Evolutionary conservation across 2,113 vertebrate genomes (phyloP).

Genomic region (Mobula birostris): DNA sequence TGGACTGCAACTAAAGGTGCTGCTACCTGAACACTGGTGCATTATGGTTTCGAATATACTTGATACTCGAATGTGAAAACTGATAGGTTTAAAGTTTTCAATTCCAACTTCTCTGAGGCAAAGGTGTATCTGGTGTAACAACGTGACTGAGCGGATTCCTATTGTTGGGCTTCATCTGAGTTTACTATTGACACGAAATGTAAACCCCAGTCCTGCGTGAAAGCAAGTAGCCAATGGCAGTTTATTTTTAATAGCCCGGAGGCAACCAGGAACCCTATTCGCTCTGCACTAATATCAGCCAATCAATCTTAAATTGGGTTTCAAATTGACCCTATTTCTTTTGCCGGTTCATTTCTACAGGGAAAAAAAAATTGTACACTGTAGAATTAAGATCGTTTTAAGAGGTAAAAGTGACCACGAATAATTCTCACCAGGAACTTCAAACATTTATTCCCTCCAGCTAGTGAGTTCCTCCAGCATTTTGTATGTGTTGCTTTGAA

Average conservation of each 20-base stretch:
- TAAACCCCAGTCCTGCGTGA: background rate
- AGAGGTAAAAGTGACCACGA: background rate
- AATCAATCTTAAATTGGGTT: background rate
- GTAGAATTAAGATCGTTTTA: background rate
- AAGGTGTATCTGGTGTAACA: background rate
- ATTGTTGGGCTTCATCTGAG: background rate
- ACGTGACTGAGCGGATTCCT: background rate
- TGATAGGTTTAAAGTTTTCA: background rate
- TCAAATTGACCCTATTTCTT: background rate
- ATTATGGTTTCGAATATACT: background rate
- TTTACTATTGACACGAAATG: background rate
- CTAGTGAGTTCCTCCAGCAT: no score
- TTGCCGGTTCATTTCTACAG: background rate
- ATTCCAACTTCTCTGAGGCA: background rate
- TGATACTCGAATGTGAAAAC: background rate
- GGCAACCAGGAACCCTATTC: background rate
- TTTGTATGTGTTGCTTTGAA: no score
- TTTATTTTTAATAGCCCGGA: background rate
- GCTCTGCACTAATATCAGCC: background rate
- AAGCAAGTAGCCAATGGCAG: background rate
- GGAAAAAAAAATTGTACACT: background rate
- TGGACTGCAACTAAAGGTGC: background rate
- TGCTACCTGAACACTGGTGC: background rate
- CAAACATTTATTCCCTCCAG: no score
- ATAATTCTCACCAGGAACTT: no score